Evolutionary conservation across 2,888 invertebrate genomes (phyloP).

Genomic region (Coecobrya sp.): DNA sequence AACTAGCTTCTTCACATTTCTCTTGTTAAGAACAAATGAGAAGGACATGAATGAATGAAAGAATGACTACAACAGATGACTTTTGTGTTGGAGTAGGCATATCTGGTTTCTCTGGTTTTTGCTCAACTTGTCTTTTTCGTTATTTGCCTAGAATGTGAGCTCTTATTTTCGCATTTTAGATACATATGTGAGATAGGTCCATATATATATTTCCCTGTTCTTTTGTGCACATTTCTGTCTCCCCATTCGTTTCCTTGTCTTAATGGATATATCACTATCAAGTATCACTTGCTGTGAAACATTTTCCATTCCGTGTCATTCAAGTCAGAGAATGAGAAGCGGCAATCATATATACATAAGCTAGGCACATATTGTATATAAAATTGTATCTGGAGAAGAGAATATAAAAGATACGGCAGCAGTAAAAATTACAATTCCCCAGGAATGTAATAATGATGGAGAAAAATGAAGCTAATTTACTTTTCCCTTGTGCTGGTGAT

Average conservation of each 20-base stretch:
- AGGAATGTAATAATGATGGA: slow-evolving; percentile 74
- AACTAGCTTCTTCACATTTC: slow-evolving; percentile 32
- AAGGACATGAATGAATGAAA: slow-evolving; percentile 64
- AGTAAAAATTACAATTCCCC: slow-evolving; percentile 67
- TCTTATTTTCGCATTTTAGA: slow-evolving; percentile 34
- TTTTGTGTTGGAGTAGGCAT: slow-evolving; percentile 48
- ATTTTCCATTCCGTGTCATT: not conserved
- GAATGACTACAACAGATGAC: slow-evolving; percentile 72
- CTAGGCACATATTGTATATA: not conserved
- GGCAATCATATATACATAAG: not conserved
- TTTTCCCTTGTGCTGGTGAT: slow-evolving; percentile 49
- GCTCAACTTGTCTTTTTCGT: slow-evolving; percentile 27
- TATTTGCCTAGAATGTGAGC: slow-evolving; percentile 18
- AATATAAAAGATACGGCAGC: not conserved
- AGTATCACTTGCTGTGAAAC: slow-evolving; percentile 27
- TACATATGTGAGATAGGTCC: not conserved
- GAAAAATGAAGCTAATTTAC: slow-evolving; percentile 78
- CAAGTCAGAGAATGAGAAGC: slow-evolving; percentile 11
- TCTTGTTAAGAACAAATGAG: slow-evolving; percentile 31
- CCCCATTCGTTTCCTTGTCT: not conserved
- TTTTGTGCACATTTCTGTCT: not conserved
- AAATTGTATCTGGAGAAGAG: not conserved
- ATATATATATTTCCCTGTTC: not conserved
- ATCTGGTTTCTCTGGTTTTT: slow-evolving; percentile 47
- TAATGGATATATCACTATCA: slow-evolving; percentile 17